phyloP scores from a whole-genome alignment of 2,113 vertebrate genomes.

The Phalacrocorax aristotelis region DNA sequence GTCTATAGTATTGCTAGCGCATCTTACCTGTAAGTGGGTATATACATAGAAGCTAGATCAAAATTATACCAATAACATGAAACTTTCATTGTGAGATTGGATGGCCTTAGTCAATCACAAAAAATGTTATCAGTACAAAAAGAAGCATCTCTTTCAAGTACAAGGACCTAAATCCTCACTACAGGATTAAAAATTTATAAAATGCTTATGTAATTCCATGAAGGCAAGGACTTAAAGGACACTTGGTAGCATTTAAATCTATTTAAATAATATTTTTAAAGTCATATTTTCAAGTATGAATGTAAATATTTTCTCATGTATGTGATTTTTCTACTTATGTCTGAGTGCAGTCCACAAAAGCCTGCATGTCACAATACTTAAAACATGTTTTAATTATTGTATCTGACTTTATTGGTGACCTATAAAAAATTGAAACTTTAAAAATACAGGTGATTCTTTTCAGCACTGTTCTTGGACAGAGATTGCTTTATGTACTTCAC shows the following conservation, averaged over 20 bases:
- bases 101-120: background rate
- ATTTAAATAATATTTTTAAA: background rate
- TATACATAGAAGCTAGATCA: background rate
- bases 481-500: background rate
- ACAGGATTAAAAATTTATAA: background rate
- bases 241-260: background rate
- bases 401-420: background rate
- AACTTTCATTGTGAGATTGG: background rate
- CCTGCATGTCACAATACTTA: background rate
- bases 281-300: background rate
- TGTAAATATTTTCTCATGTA: background rate
- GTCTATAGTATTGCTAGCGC: background rate
- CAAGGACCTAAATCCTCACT: background rate
- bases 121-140: background rate
- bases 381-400: background rate
- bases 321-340: background rate
- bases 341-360: background rate
- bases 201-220: background rate
- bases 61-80: background rate
- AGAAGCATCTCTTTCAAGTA: background rate
- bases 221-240: background rate
- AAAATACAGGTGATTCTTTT: background rate
- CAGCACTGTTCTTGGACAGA: background rate
- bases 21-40: background rate
- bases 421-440: background rate